phyloP scores from a whole-genome alignment of 2,113 vertebrate species.

The Gymnocephalus cernua region DNA sequence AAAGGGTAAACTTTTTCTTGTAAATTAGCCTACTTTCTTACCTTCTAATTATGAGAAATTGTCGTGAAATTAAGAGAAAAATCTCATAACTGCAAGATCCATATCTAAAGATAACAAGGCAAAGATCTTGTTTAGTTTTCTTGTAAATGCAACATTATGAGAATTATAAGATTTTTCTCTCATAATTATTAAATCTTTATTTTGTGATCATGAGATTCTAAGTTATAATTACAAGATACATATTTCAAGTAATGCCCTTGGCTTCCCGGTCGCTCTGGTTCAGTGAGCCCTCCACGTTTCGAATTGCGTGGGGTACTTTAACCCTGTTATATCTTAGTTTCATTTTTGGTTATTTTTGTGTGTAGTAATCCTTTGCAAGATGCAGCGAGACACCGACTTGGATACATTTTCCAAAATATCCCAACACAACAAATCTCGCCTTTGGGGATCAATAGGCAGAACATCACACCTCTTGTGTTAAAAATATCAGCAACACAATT shows the following conservation, averaged over 20 bases:
- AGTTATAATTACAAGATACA: neutral
- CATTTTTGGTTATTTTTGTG: neutral
- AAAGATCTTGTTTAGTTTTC: neutral
- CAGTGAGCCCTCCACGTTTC: neutral
- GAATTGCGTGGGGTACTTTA: neutral
- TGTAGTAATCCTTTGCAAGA: neutral
- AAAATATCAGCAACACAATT: constrained; percentile 28
- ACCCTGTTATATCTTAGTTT: neutral
- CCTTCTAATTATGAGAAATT: neutral
- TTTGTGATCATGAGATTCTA: neutral
- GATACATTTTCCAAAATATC: constrained; percentile 6
- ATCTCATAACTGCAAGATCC: neutral
- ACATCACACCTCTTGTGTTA: neutral
- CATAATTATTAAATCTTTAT: neutral
- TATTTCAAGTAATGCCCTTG: neutral
- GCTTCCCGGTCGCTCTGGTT: neutral
- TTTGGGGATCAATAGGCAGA: constrained; percentile 14
- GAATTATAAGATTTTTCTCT: neutral
- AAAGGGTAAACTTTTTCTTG: neutral
- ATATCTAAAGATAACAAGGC: neutral
- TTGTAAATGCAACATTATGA: neutral
- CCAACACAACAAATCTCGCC: constrained; percentile 7
- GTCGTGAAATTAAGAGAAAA: neutral
- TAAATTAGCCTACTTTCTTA: neutral
- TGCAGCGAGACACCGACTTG: neutral